Percentiles rank a stretch among this genome's conserved stretches.
Evolutionary conservation across 2,797 vertebrate genomes (phyloP).

Genomic region (Moxostoma hubbsi): DNA sequence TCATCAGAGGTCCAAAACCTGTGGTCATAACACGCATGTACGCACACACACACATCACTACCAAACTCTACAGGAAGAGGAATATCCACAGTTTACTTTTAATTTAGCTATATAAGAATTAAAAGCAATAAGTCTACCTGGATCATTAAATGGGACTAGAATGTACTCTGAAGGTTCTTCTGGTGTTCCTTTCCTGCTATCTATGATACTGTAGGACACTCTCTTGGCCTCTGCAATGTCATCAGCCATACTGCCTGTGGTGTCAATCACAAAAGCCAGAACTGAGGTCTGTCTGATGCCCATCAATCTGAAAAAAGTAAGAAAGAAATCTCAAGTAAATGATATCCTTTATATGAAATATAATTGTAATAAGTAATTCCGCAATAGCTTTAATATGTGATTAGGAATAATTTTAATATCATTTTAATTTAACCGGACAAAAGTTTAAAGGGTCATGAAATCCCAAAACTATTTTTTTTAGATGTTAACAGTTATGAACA

Average conservation of each 20-base stretch:
- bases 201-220: constrained; percentile 68
- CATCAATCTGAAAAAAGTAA: constrained; percentile 64
- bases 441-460: too few species aligned
- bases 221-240: constrained; percentile 67
- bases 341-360: too few species aligned
- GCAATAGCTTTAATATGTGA: too few species aligned
- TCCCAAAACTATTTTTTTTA: too few species aligned
- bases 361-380: too few species aligned
- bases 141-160: constrained; percentile 76
- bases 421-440: too few species aligned
- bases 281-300: constrained; percentile 68
- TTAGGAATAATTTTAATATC: too few species aligned
- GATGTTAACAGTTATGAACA: too few species aligned
- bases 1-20: constrained; percentile 68
- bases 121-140: constrained; percentile 58
- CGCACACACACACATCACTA: not conserved
- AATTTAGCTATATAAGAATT: not conserved
- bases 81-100: not conserved
- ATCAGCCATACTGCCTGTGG: constrained; percentile 70
- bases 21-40: not conserved
- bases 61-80: not conserved
- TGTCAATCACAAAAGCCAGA: constrained; percentile 77
- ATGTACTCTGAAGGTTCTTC: constrained; percentile 73
- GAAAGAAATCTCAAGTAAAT: not conserved
- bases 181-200: constrained; percentile 65